Evolutionary conservation across 2,888 invertebrate species (phyloP).

Genomic region (Agriopis aurantiaria): DNA sequence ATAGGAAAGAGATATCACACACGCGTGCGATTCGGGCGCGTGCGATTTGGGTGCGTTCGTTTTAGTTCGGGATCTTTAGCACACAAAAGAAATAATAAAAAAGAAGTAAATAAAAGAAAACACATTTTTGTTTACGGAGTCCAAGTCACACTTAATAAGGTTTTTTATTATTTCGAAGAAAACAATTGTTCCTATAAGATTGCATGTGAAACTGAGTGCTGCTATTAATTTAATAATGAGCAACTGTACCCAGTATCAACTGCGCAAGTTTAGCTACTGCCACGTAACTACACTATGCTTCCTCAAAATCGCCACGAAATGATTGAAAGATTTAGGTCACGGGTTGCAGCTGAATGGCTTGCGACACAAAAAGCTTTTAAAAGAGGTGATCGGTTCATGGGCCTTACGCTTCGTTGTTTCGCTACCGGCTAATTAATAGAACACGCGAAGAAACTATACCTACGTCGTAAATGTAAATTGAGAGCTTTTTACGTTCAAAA

Average conservation of each 20-base stretch:
- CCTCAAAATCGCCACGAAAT: slow-evolving; percentile 58
- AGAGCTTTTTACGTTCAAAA: slow-evolving; percentile 7
- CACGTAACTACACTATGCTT: slow-evolving; percentile 1
- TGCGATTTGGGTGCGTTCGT: no score
- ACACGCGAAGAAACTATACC: slow-evolving; percentile 34
- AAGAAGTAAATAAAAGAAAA: no score
- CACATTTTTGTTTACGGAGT: no score
- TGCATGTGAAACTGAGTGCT: no score
- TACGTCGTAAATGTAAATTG: slow-evolving; percentile 29
- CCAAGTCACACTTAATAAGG: no score
- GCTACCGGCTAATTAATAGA: slow-evolving; percentile 66
- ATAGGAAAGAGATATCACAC: no score
- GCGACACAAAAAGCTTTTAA: slow-evolving; percentile 62
- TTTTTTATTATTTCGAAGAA: no score
- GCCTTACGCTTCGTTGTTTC: slow-evolving; percentile 60
- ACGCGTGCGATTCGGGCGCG: no score
- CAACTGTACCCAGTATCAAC: neutral
- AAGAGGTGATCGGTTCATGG: slow-evolving; percentile 69
- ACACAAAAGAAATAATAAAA: no score
- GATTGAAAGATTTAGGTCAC: slow-evolving; percentile 80
- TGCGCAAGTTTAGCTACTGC: slow-evolving; percentile 33
- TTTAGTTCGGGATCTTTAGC: no score
- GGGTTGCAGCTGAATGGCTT: slow-evolving; percentile 68
- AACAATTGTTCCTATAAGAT: no score
- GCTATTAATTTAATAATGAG: no score